Percentiles rank a stretch among this genome's conserved stretches.
Conservation (phyloP, 1,140 invertebrate species). For the Tetraneura akinire region DNA sequence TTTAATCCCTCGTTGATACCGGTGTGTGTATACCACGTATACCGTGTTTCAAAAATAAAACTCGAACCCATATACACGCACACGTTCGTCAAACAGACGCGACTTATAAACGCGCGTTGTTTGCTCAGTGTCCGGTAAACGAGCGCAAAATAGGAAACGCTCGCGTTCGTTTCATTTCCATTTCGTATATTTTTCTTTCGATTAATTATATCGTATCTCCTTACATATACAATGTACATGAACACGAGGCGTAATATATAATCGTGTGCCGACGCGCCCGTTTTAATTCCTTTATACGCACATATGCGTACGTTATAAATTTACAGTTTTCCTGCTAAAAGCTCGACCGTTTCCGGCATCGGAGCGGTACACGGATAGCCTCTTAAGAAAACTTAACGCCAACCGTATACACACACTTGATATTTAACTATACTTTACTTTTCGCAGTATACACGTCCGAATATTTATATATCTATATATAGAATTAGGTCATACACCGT, state of each 20-base stretch:
- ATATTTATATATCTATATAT: not conserved
- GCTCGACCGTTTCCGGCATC: conserved; percentile 34
- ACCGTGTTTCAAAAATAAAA: not conserved
- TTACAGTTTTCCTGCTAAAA: conserved; percentile 29
- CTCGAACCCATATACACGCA: not conserved
- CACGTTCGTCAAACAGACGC: too few relatives aligned
- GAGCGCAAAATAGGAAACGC: not conserved
- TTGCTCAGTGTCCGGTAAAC: conserved; percentile 33
- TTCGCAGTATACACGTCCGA: not conserved
- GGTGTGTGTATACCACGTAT: not conserved
- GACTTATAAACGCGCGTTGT: not conserved
- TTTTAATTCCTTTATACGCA: not conserved
- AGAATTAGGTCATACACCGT: conserved; percentile 6
- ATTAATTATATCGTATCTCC: too few relatives aligned
- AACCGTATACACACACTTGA: not conserved
- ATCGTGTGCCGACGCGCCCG: too few relatives aligned
- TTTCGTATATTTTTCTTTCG: not conserved
- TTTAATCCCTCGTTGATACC: not conserved
- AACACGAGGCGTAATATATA: too few relatives aligned
- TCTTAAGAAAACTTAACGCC: conserved; percentile 41
- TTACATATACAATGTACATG: too few relatives aligned
- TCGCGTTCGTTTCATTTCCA: not conserved
- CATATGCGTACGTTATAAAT: not conserved
- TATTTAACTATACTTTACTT: not conserved
- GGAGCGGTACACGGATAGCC: conserved; percentile 35